These are phyloP conservation scores for Ichneumon xanthorius DNA, from an alignment of 2,888 invertebrate genomes.

Conservation along the genomic window DNA sequence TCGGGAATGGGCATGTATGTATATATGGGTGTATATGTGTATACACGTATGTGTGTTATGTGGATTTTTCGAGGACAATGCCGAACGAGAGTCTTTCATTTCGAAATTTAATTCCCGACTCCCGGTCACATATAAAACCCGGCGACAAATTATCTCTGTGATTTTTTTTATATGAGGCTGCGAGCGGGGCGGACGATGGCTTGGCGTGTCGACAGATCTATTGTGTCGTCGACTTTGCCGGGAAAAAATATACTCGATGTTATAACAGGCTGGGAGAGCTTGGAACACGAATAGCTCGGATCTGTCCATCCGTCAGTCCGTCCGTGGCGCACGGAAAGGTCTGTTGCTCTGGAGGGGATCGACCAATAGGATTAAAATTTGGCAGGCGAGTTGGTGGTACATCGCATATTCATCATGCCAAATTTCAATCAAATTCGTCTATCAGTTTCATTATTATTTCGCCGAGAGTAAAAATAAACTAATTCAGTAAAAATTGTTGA, in stretches of 20 bases:
- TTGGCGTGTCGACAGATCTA: conserved; percentile 5
- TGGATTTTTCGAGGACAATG: conserved; percentile 63
- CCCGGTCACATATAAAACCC: conserved; percentile 57
- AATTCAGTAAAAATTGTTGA: too few species aligned
- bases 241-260: background rate
- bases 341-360: background rate
- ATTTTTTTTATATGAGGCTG: background rate
- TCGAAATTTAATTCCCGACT: conserved; percentile 53
- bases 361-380: background rate
- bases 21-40: background rate
- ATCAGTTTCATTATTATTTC: too few species aligned
- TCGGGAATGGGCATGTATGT: conserved; percentile 11
- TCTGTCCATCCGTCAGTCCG: background rate
- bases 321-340: background rate
- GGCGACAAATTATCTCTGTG: conserved; percentile 57
- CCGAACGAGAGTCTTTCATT: conserved; percentile 60
- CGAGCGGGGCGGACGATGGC: background rate
- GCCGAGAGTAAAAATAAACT: too few species aligned
- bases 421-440: background rate
- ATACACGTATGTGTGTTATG: background rate
- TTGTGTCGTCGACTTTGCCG: background rate
- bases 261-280: background rate
- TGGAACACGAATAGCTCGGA: background rate
- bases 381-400: background rate
- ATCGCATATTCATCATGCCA: background rate